phyloP scores from a whole-genome alignment of 2,797 vertebrate species.

The Poecilia gillii region DNA sequence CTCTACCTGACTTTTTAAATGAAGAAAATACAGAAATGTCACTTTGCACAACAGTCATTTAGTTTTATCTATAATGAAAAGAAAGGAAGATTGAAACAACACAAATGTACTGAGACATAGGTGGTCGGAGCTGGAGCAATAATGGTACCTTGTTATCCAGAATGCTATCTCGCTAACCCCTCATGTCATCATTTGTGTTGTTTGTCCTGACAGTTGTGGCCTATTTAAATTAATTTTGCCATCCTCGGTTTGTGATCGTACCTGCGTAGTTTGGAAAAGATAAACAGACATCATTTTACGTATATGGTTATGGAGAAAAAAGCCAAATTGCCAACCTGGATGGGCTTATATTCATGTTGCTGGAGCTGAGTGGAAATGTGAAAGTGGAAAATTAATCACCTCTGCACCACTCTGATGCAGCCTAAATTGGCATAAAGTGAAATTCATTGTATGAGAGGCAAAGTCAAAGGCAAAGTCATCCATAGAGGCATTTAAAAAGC shows the following conservation, averaged over 20 bases:
- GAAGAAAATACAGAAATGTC: conserved; percentile 20
- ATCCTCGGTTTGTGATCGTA: conserved; percentile 14
- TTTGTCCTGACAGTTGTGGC: conserved; percentile 21
- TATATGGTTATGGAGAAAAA: conserved; percentile 19
- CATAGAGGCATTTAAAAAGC: conserved; percentile 54
- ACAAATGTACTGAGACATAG: conserved; percentile 40
- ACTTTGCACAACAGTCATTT: not conserved
- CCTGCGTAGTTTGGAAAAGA: conserved; percentile 18
- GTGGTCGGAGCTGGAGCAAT: conserved; percentile 28
- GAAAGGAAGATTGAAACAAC: conserved; percentile 7
- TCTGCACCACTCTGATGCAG: conserved; percentile 45
- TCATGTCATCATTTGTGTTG: conserved; percentile 25
- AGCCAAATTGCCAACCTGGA: conserved; percentile 36
- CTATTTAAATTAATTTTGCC: conserved; percentile 14
- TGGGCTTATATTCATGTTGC: conserved; percentile 36
- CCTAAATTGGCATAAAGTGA: conserved; percentile 57
- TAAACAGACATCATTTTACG: conserved; percentile 18
- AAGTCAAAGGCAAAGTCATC: conserved; percentile 62
- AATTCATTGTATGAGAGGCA: conserved; percentile 46
- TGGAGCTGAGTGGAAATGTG: conserved; percentile 39
- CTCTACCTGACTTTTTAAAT: not conserved
- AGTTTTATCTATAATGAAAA: conserved; percentile 13
- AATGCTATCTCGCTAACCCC: conserved; percentile 16
- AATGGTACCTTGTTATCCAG: conserved; percentile 23
- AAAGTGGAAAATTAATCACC: conserved; percentile 58